Conservation (phyloP, 2,888 invertebrate species). For the Pandemis cinnamomeana region DNA sequence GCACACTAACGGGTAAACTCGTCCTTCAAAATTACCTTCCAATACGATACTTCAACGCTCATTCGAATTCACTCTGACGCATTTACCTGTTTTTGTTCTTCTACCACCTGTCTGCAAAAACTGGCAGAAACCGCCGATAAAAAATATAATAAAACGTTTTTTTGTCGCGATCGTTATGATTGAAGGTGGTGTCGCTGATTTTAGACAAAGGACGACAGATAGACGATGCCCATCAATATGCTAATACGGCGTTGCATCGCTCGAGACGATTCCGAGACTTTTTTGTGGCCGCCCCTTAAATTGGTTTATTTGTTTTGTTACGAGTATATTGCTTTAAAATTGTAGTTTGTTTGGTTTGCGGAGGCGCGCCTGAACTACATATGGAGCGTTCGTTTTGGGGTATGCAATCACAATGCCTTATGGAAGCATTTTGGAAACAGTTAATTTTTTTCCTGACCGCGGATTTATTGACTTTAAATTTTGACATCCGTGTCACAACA, state of each 20-base stretch:
- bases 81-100: conserved; percentile 56
- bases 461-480: conserved; percentile 49
- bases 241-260: conserved; percentile 73
- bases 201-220: conserved; percentile 80
- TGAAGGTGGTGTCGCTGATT: conserved; percentile 82
- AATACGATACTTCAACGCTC: conserved; percentile 27
- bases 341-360: conserved; percentile 75
- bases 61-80: conserved; percentile 39
- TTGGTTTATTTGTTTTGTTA: conserved; percentile 83
- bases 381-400: conserved; percentile 56
- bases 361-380: conserved; percentile 63
- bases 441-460: conserved; percentile 45
- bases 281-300: conserved; percentile 74
- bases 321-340: conserved; percentile 73
- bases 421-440: conserved; percentile 49
- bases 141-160: conserved; percentile 67
- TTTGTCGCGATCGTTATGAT: conserved; percentile 78
- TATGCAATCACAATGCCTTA: conserved; percentile 42
- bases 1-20: conserved; percentile 38
- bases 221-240: conserved; percentile 80
- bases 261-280: conserved; percentile 63
- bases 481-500: conserved; percentile 47
- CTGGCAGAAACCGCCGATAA: conserved; percentile 47
- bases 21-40: conserved; percentile 37
- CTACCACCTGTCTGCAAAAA: conserved; percentile 72